phyloP scores from a whole-genome alignment of 1,140 invertebrate genomes.

The Drosophila carrolli region DNA sequence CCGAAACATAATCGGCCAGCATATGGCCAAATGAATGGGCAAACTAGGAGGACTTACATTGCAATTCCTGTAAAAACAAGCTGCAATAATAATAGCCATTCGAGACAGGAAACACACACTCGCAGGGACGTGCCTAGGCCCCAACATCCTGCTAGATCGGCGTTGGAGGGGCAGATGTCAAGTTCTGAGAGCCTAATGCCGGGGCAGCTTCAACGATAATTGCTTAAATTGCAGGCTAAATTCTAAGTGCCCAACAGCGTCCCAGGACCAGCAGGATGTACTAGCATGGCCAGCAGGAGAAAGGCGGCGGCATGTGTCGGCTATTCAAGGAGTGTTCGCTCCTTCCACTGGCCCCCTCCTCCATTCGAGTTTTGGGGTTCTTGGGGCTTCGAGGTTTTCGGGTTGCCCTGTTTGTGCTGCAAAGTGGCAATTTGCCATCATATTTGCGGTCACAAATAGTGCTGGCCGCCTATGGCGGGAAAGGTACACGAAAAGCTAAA shows the following conservation, averaged over 20 bases:
- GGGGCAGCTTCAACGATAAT: constrained; percentile 63
- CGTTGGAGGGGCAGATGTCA: constrained; percentile 54
- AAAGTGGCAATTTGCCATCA: constrained; percentile 72
- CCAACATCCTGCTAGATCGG: constrained; percentile 28
- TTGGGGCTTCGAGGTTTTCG: constrained; percentile 32
- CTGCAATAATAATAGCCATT: constrained; percentile 53
- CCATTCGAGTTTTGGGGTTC: constrained; percentile 21
- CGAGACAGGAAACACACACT: constrained; percentile 23
- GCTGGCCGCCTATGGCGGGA: constrained; percentile 1
- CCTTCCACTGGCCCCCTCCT: background rate
- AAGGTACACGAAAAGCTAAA: background rate
- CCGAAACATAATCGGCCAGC: constrained; percentile 13
- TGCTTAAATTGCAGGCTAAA: constrained; percentile 67
- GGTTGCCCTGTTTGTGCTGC: constrained; percentile 20
- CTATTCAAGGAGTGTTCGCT: constrained; percentile 29
- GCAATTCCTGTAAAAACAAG: constrained; percentile 51
- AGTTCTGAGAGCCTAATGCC: constrained; percentile 53
- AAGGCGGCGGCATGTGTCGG: constrained; percentile 36
- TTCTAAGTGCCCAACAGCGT: constrained; percentile 47
- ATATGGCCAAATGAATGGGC: constrained; percentile 26
- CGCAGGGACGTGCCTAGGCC: constrained; percentile 25
- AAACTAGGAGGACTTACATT: constrained; percentile 22
- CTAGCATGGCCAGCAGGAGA: constrained; percentile 36
- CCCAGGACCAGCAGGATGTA: constrained; percentile 28
- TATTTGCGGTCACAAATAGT: constrained; percentile 48